Percentiles rank a stretch among this genome's conserved stretches.
Conservation (phyloP, 1,140 invertebrate species). For the Cyphomyrmex costatus region DNA sequence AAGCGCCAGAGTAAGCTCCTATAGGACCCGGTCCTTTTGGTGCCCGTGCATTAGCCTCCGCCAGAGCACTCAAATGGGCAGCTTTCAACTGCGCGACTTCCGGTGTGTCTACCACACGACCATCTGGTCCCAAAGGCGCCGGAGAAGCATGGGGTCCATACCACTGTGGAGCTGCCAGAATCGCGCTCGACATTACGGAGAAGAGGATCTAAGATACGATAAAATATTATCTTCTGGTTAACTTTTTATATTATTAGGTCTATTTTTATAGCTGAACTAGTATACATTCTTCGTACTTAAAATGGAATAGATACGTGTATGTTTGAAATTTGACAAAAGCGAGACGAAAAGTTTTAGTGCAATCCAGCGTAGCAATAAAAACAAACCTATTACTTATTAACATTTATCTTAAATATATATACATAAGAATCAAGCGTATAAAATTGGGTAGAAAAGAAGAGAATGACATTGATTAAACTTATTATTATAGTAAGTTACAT, state of each 20-base stretch:
- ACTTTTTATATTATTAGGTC: neutral
- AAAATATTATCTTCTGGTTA: neutral
- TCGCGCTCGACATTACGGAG: conserved; percentile 71
- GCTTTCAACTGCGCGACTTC: conserved; percentile 89
- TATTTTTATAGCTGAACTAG: too few relatives aligned
- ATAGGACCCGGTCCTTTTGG: conserved; percentile 83
- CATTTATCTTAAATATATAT: neutral
- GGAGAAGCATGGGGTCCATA: conserved; percentile 81
- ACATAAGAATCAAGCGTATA: neutral
- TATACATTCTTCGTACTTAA: too few relatives aligned
- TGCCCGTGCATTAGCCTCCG: conserved; percentile 86
- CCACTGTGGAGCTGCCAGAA: conserved; percentile 80
- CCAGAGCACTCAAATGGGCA: conserved; percentile 88
- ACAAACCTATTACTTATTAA: too few relatives aligned
- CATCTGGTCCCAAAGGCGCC: conserved; percentile 88
- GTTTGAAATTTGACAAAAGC: too few relatives aligned
- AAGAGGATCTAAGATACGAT: conserved; percentile 75
- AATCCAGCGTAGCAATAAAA: too few relatives aligned
- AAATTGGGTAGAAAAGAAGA: neutral
- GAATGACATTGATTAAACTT: neutral
- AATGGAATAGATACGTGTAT: too few relatives aligned
- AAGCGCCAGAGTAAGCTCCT: conserved; percentile 69
- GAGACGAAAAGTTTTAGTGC: too few relatives aligned
- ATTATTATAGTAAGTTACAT: neutral
- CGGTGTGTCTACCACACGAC: conserved; percentile 89